These are phyloP conservation scores for Mythimna impura DNA, from an alignment of 2,888 invertebrate genomes.

Conservation along the genomic window DNA sequence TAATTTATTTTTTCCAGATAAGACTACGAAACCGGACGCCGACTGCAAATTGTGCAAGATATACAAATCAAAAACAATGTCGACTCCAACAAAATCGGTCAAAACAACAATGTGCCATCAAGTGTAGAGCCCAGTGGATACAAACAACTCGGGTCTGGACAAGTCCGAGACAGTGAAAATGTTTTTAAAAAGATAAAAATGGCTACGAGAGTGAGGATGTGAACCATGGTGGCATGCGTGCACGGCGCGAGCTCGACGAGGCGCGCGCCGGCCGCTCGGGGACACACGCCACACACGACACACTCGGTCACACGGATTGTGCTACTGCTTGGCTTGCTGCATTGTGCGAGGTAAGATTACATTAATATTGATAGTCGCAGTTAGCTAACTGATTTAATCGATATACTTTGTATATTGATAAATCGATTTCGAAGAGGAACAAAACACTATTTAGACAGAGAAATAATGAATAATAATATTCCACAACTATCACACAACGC, in stretches of 20 bases:
- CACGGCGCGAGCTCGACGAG: constrained; percentile 78
- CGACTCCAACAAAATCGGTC: constrained; percentile 17
- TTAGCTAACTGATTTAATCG: background rate
- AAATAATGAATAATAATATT: too few species aligned
- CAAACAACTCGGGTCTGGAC: constrained; percentile 23
- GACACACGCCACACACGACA: constrained; percentile 46
- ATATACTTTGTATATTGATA: background rate
- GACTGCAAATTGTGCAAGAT: constrained; percentile 29
- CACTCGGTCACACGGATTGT: constrained; percentile 42
- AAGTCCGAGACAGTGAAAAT: constrained; percentile 57
- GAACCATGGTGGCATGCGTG: constrained; percentile 86
- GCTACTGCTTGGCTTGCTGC: constrained; percentile 72
- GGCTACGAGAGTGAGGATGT: constrained; percentile 79
- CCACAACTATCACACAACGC: too few species aligned
- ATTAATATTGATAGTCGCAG: background rate
- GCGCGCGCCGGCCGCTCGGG: constrained; percentile 70
- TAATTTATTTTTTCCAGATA: constrained; percentile 40
- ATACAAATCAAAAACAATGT: constrained; percentile 45
- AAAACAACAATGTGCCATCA: constrained; percentile 47
- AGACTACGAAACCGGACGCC: constrained; percentile 30
- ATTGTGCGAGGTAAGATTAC: constrained; percentile 76
- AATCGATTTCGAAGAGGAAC: background rate
- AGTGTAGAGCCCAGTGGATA: constrained; percentile 24
- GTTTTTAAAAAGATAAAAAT: constrained; percentile 73
- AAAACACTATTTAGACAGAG: background rate